A percentile compares a stretch with the other conserved stretches of the same genome.
Evolutionary conservation across 2,797 vertebrate genomes (phyloP).

Genomic region (Cottoperca gobio): DNA sequence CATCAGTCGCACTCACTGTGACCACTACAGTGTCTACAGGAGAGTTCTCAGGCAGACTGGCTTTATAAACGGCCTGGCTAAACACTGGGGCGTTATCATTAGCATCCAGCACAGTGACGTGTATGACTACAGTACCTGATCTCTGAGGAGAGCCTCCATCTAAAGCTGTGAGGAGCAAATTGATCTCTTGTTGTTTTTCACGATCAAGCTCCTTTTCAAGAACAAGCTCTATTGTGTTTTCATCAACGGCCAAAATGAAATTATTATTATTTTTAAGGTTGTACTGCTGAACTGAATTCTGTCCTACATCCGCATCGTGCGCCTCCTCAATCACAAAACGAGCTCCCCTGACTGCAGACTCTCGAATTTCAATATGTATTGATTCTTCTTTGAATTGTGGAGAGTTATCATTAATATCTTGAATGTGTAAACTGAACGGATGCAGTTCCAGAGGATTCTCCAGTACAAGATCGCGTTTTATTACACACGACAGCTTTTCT

Average conservation of each 20-base stretch:
- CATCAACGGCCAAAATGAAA: constrained; percentile 54
- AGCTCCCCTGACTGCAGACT: constrained; percentile 46
- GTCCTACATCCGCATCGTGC: constrained; percentile 70
- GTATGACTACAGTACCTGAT: no score
- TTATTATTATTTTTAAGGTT: constrained; percentile 56
- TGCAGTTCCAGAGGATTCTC: constrained; percentile 75
- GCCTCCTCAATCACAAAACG: constrained; percentile 68
- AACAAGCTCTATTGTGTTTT: constrained; percentile 50
- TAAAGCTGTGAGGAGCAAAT: constrained; percentile 61
- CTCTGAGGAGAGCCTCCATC: constrained; percentile 39
- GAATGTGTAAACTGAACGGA: constrained; percentile 60
- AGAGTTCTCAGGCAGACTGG: constrained; percentile 69
- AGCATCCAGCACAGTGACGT: no score
- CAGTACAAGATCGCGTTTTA: constrained; percentile 70
- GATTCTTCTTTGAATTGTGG: constrained; percentile 53
- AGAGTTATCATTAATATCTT: constrained; percentile 78
- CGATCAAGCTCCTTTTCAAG: constrained; percentile 68
- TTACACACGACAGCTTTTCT: constrained; percentile 63
- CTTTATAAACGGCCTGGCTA: constrained; percentile 68
- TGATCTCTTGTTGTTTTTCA: constrained; percentile 48
- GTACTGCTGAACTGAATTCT: constrained; percentile 70
- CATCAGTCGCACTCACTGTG: neutral
- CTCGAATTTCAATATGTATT: constrained; percentile 15
- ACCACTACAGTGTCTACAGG: neutral
- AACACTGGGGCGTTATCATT: no score